These are phyloP conservation scores for Columba guinea DNA, from an alignment of 2,797 vertebrate species.

Conservation along the genomic window DNA sequence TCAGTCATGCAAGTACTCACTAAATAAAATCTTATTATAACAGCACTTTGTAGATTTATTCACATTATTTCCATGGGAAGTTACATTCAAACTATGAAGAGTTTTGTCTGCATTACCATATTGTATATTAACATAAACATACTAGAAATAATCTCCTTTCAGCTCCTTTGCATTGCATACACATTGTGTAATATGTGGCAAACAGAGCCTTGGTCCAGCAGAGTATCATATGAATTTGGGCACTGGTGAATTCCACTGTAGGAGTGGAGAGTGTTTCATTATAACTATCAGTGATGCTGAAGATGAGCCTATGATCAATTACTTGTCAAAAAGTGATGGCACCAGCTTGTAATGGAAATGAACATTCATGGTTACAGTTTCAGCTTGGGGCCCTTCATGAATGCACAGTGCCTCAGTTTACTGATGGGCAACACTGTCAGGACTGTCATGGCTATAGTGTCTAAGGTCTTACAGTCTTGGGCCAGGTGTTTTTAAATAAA, in stretches of 20 bases:
- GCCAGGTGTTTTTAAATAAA: not conserved
- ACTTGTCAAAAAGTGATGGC: not conserved
- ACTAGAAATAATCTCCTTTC: not conserved
- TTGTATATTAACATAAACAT: not conserved
- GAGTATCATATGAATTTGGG: not conserved
- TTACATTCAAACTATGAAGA: not conserved
- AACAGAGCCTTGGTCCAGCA: not conserved
- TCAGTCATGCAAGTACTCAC: not conserved
- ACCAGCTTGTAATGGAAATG: not conserved
- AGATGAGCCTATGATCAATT: not conserved
- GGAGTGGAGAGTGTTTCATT: not conserved
- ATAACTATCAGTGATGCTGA: not conserved
- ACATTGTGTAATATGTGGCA: not conserved
- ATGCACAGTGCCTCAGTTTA: not conserved
- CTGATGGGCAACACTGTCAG: not conserved
- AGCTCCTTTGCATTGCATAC: not conserved
- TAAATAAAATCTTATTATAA: slow-evolving; percentile 7
- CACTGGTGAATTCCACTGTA: not conserved
- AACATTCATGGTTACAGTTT: not conserved
- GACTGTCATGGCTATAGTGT: not conserved
- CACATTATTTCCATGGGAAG: not conserved
- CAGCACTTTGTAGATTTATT: not conserved
- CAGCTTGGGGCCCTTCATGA: not conserved
- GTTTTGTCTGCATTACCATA: not conserved
- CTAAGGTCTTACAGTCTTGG: not conserved